Evolutionary conservation across 53 echinoderm and acorn worm species (phyloP), one percentile per base, ranked within the genome.

Genomic region (Luidia sarsii): DNA sequence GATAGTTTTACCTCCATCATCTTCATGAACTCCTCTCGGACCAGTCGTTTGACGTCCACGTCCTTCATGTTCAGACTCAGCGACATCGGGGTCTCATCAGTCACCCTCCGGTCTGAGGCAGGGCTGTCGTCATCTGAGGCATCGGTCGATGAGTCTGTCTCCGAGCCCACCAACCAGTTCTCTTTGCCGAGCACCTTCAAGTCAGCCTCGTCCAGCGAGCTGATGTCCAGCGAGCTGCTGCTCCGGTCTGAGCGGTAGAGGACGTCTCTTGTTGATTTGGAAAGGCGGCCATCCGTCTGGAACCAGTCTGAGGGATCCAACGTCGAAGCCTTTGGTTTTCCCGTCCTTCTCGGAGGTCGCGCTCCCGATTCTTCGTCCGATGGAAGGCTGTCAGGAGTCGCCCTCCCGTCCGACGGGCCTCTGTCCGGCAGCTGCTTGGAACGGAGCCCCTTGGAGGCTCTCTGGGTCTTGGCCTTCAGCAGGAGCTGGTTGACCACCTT

Each of bases 191-290:
- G 68, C 19, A 21, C 34, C 0, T 33, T 65, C 39, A 34, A 21
- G 15, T 85, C 86, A 43, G 49, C 68, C 24, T 87, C 83, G 9
- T 94, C 94, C 29, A 90, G 80, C 59, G 88, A 88, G 50, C 91
- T 94, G 16, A 91, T 68, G 49, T 94, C 91, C 31, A 84, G 75
- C 6, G 94, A 80, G 50, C 84, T 89, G 56, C 72, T 89, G 21
- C 65, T 64, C 24, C 70, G 66, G 39, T 92, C 83, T 9, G 60
- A 29, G 34, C 71, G 45, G 59, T 67, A 67, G 25, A 67, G 43
- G 6, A 67, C 45, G 3, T 43, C 52, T 19, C 51, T 56, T n/a
- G n/a, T n/a, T n/a, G n/a, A n/a, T n/a, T n/a, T n/a, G 50, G 45
- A 34, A 30, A 50, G 31, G 62, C 21, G 37, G 16, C 43, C 49